Conservation (phyloP, 2,888 invertebrate genomes). For the Mesopsocus fuscifrons region DNA sequence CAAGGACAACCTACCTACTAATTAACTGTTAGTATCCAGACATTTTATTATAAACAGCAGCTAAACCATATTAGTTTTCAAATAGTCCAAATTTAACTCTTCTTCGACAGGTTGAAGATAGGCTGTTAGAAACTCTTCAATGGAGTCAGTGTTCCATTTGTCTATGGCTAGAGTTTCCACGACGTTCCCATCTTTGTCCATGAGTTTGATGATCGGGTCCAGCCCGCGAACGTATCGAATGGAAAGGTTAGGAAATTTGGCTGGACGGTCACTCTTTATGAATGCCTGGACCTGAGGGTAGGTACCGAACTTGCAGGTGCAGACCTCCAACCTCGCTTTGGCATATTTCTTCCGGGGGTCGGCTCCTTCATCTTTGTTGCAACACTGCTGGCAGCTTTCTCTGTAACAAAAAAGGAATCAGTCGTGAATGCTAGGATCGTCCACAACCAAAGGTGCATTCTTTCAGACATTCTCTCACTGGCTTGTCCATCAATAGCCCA, state of each 20-base stretch:
- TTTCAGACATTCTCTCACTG: too few species aligned
- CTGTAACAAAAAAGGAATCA: constrained; percentile 23
- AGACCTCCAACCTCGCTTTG: constrained; percentile 84
- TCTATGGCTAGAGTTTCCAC: constrained; percentile 85
- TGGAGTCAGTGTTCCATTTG: constrained; percentile 97
- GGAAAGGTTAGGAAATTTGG: constrained; percentile 76
- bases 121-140: constrained; percentile 87
- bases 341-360: constrained; percentile 58
- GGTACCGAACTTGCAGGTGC: constrained; percentile 94
- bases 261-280: constrained; percentile 79
- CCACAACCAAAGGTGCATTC: background rate
- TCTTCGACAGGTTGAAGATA: constrained; percentile 36
- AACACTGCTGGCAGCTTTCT: constrained; percentile 58
- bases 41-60: too few species aligned
- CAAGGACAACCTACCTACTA: too few species aligned
- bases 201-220: constrained; percentile 82
- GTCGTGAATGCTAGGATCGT: background rate
- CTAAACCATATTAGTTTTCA: constrained; percentile 19
- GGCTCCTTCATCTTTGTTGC: constrained; percentile 49
- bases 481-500: constrained; percentile 3
- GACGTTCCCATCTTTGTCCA: constrained; percentile 66
- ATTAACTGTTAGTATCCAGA: too few species aligned
- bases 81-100: constrained; percentile 17
- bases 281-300: constrained; percentile 98
- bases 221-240: constrained; percentile 86